Conservation (phyloP, 2,797 vertebrate genomes). For the Parauchenoglanis punctatus region DNA sequence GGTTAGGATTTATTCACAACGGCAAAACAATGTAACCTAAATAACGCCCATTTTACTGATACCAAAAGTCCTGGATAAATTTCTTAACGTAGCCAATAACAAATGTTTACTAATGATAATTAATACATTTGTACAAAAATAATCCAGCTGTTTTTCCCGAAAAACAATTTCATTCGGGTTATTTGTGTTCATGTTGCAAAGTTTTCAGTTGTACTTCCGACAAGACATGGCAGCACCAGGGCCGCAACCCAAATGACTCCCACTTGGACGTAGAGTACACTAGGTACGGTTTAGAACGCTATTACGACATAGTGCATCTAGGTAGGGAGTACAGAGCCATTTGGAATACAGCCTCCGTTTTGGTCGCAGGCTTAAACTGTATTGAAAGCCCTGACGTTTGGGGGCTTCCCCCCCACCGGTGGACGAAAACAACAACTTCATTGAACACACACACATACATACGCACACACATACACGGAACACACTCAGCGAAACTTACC, state of each 20-base stretch:
- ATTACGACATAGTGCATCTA: accelerated
- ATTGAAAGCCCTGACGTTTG: constrained; percentile 14
- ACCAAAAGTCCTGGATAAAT: neutral
- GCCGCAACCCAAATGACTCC: neutral
- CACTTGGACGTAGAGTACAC: neutral
- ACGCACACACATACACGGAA: neutral
- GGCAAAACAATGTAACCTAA: neutral
- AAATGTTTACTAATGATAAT: neutral
- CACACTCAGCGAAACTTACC: constrained; percentile 14
- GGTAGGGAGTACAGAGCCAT: neutral
- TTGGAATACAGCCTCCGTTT: neutral
- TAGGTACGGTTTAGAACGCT: neutral
- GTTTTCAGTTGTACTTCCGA: constrained; percentile 1
- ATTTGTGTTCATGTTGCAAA: neutral
- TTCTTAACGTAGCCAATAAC: no score
- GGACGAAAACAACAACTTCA: constrained; percentile 19
- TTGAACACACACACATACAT: no score
- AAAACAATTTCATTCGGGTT: neutral
- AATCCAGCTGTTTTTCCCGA: neutral
- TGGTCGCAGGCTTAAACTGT: neutral
- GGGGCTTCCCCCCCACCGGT: constrained; percentile 4
- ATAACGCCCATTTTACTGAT: neutral
- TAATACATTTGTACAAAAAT: neutral
- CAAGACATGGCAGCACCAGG: neutral
- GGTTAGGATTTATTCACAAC: accelerated